Percentiles rank a stretch among this genome's conserved stretches.
These are phyloP conservation scores for Microcebus lehilahytsara DNA, from an alignment of 2,113 vertebrate genomes.

Conservation along the genomic window DNA sequence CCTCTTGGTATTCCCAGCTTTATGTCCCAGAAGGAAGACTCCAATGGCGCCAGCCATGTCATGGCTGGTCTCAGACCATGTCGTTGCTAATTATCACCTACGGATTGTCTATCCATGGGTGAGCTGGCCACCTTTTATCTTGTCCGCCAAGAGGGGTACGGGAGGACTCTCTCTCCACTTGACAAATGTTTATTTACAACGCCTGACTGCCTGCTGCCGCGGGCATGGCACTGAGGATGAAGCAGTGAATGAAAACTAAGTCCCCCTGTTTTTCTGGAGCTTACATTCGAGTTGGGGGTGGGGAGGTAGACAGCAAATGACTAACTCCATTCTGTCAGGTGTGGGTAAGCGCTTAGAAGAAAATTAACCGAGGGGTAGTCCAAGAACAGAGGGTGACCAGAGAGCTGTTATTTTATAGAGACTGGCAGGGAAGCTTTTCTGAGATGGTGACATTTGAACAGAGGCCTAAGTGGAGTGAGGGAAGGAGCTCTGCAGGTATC, in stretches of 20 bases:
- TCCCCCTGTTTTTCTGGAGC: not conserved
- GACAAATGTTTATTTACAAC: not conserved
- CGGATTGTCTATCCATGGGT: not conserved
- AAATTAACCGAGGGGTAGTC: conserved; percentile 22
- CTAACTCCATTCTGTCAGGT: not conserved
- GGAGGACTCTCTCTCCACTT: not conserved
- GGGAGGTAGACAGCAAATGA: not conserved
- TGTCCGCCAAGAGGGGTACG: not conserved
- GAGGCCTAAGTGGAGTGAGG: not conserved
- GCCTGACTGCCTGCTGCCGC: not conserved
- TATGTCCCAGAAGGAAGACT: conserved; percentile 5
- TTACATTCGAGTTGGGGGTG: not conserved
- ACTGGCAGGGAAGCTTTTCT: not conserved
- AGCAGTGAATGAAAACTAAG: not conserved
- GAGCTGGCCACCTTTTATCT: not conserved
- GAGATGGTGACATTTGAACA: not conserved
- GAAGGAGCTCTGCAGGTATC: not conserved
- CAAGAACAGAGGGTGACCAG: not conserved
- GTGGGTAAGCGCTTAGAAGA: not conserved
- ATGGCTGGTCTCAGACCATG: not conserved
- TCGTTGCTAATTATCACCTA: not conserved
- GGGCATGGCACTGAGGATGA: not conserved
- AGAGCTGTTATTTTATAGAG: not conserved
- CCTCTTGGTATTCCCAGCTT: not conserved
- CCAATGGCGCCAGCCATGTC: not conserved